Evolutionary conservation across 30 jellyfish, hydroid and myxozoan genomes (phyloP).

Genomic region (Pseudorhiza aurosa): DNA sequence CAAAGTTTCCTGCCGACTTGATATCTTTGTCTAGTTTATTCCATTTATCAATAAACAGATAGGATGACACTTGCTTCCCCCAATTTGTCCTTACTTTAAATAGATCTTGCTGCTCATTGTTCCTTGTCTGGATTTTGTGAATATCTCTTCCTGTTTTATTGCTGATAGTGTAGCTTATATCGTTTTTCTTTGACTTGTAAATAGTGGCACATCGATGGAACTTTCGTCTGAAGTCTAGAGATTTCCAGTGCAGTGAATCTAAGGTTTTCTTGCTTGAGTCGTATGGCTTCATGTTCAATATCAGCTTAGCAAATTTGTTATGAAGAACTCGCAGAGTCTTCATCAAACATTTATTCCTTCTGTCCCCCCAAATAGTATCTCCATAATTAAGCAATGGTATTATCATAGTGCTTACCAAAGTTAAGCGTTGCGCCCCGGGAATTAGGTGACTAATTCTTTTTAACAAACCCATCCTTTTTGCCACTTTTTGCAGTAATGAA

Average conservation of each 20-base stretch:
- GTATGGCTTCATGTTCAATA: slow-evolving; percentile 68
- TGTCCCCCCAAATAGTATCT: slow-evolving; percentile 39
- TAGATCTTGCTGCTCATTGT: slow-evolving; percentile 24
- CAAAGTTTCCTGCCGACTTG: slow-evolving; percentile 27
- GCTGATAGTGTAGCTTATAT: slow-evolving; percentile 40
- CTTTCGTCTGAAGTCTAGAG: slow-evolving; percentile 58
- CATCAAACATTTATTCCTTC: slow-evolving; percentile 34
- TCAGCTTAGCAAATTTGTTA: slow-evolving; percentile 68
- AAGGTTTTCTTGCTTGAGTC: slow-evolving; percentile 54
- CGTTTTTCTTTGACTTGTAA: slow-evolving; percentile 51
- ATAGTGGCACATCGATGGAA: slow-evolving; percentile 65
- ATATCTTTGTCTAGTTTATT: slow-evolving; percentile 20
- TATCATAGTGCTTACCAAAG: slow-evolving; percentile 57
- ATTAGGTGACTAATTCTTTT: slow-evolving; percentile 52
- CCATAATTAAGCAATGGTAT: slow-evolving; percentile 57
- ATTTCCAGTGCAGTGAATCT: slow-evolving; percentile 23
- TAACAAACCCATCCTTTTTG: slow-evolving; percentile 52
- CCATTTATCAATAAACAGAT: slow-evolving; percentile 34
- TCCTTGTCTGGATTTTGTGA: slow-evolving; percentile 39
- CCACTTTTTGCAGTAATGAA: slow-evolving; percentile 76
- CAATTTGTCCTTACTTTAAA: slow-evolving; percentile 23
- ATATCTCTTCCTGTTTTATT: slow-evolving; percentile 45
- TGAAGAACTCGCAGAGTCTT: slow-evolving; percentile 51
- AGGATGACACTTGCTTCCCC: slow-evolving; percentile 44
- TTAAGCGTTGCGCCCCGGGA: slow-evolving; percentile 53